A percentile compares a stretch with the other conserved stretches of the same genome.
phyloP scores from a whole-genome alignment of 1,140 invertebrate species.

The Dinoponera quadriceps region DNA sequence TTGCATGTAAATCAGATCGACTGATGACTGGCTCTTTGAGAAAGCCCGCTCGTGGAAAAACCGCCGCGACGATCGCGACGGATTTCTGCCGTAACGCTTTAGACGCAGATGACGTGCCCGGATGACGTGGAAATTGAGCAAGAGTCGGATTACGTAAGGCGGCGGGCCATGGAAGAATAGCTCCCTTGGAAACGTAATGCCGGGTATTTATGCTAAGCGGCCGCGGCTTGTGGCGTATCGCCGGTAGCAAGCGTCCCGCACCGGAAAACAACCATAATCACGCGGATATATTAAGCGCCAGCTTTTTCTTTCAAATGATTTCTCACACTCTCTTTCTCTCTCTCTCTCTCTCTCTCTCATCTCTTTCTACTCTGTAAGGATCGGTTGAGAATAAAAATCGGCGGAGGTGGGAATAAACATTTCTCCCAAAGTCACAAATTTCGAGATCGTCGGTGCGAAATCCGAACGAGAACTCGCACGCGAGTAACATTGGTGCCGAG shows the following conservation, averaged over 20 bases:
- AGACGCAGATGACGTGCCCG: slow-evolving; percentile 9
- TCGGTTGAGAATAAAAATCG: no score
- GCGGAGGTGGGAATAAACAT: no score
- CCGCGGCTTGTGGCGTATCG: not conserved
- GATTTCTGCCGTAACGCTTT: slow-evolving; percentile 7
- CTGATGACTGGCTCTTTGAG: slow-evolving; percentile 4
- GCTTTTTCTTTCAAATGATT: no score
- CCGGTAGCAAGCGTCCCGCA: not conserved
- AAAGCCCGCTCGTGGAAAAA: slow-evolving; percentile 22
- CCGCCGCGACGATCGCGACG: not conserved
- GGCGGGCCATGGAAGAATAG: slow-evolving; percentile 25
- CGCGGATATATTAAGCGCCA: no score
- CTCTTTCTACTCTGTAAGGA: no score
- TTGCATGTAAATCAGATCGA: slow-evolving; percentile 62
- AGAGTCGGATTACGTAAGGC: slow-evolving; percentile 22
- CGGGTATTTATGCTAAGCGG: slow-evolving; percentile 55
- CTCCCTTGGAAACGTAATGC: slow-evolving; percentile 24
- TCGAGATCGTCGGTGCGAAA: no score
- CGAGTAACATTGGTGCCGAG: no score
- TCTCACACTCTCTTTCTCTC: no score
- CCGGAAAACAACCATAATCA: not conserved
- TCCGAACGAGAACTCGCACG: no score
- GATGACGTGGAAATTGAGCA: slow-evolving; percentile 32
- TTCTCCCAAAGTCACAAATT: no score
- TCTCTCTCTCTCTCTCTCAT: no score